Percentiles rank a stretch among this genome's conserved stretches.
Evolutionary conservation across 2,113 vertebrate species (phyloP).

Genomic region (Herpailurus yagouaroundi): DNA sequence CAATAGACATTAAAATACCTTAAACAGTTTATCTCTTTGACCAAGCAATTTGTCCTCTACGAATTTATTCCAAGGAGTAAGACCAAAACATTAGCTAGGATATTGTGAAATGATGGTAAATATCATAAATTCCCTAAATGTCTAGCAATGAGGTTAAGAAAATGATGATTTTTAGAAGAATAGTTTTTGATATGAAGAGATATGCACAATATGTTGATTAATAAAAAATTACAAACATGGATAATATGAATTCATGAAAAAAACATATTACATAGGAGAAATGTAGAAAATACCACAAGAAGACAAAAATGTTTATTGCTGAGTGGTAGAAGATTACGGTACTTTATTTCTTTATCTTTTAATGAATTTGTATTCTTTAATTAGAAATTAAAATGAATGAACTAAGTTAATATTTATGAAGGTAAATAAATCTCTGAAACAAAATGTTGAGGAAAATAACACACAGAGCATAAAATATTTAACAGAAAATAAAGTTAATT

Average conservation of each 20-base stretch:
- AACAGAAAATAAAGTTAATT: constrained; percentile 52
- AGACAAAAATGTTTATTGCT: background rate
- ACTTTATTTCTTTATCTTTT: constrained; percentile 27
- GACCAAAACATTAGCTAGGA: constrained; percentile 38
- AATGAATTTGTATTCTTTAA: constrained; percentile 52
- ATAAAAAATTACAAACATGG: constrained; percentile 9
- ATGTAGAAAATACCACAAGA: background rate
- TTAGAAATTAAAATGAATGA: constrained; percentile 18
- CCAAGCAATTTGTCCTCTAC: background rate
- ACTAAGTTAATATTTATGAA: constrained; percentile 36
- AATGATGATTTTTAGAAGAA: background rate
- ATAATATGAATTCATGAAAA: constrained; percentile 29
- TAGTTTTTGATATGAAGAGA: constrained; percentile 13
- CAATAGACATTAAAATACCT: constrained; percentile 14
- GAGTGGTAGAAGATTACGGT: background rate
- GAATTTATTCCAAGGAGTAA: constrained; percentile 4
- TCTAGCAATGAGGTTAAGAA: constrained; percentile 23
- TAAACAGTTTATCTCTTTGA: background rate
- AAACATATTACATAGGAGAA: background rate
- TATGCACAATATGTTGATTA: background rate
- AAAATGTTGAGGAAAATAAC: constrained; percentile 36
- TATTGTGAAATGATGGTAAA: background rate
- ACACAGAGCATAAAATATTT: background rate
- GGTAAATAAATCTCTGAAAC: constrained; percentile 6
- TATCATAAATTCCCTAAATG: constrained; percentile 43